Evolutionary conservation across 2,888 invertebrate species (phyloP).

Genomic region (Drosophila neonasuta): DNA sequence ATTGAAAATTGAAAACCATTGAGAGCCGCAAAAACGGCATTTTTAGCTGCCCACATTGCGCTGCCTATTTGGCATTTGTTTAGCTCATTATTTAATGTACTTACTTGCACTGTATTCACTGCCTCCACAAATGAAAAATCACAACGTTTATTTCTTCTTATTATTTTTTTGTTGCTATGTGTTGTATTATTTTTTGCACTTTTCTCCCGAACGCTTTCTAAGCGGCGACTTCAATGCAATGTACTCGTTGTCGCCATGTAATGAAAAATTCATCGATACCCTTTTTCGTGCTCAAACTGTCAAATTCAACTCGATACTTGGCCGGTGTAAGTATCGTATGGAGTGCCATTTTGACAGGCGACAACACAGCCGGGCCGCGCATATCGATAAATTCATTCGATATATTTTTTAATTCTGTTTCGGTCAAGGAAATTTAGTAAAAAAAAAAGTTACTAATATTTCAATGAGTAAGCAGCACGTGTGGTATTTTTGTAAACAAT

Average conservation of each 20-base stretch:
- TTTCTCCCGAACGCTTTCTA: constrained; percentile 23
- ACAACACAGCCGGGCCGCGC: not conserved
- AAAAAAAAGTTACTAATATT: too few relatives aligned
- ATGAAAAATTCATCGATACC: constrained; percentile 33
- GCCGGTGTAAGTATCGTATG: not conserved
- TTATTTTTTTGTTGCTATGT: not conserved
- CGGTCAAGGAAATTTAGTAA: too few relatives aligned
- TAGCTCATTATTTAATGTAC: constrained; percentile 23
- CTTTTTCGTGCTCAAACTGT: constrained; percentile 3
- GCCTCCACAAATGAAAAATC: constrained; percentile 16
- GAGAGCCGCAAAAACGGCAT: constrained; percentile 5
- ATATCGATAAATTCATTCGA: not conserved
- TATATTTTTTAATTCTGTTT: too few relatives aligned
- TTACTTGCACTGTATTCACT: constrained; percentile 36
- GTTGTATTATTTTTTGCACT: constrained; percentile 28
- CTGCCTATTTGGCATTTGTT: not conserved
- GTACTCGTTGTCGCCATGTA: constrained; percentile 27
- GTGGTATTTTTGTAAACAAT: too few relatives aligned
- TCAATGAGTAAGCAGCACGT: too few relatives aligned
- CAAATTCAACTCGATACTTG: constrained; percentile 18
- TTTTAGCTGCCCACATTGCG: not conserved
- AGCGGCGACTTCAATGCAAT: constrained; percentile 51
- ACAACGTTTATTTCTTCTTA: constrained; percentile 11
- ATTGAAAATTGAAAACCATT: constrained; percentile 9
- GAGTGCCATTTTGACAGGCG: not conserved